Conservation (phyloP, 2,113 vertebrate species). For the Martes martes region DNA sequence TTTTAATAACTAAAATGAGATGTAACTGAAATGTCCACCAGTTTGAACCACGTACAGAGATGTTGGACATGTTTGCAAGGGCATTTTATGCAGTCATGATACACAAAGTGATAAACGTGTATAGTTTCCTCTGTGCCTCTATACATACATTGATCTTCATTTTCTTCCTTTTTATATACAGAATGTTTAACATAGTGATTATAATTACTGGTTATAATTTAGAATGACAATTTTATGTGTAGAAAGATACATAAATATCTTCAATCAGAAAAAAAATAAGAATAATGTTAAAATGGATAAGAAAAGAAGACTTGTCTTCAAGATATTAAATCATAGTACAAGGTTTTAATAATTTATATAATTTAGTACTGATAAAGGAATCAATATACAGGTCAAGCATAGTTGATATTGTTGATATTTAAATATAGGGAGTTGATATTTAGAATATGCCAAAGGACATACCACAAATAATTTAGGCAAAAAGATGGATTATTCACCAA, state of each 20-base stretch:
- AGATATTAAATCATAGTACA: not conserved
- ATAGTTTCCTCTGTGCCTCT: not conserved
- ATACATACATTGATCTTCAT: not conserved
- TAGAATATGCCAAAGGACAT: not conserved
- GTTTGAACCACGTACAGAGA: not conserved
- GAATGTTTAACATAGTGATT: not conserved
- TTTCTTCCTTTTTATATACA: not conserved
- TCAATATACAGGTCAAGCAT: not conserved
- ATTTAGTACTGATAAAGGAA: not conserved
- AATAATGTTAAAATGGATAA: slow-evolving; percentile 13
- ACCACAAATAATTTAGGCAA: not conserved
- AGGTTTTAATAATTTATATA: not conserved
- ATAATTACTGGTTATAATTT: not conserved
- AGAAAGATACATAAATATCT: not conserved
- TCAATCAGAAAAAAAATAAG: not conserved
- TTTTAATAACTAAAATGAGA: slow-evolving; percentile 10
- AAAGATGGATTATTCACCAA: not conserved
- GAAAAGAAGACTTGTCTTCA: not conserved
- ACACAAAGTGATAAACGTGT: not conserved
- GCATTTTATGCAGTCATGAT: not conserved
- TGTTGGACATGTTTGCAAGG: not conserved
- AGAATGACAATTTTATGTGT: not conserved
- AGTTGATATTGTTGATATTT: not conserved
- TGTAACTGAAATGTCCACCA: not conserved
- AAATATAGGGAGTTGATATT: not conserved